Evolutionary conservation across 2,888 invertebrate genomes (phyloP).

Genomic region (Siphonodentalium dalli): DNA sequence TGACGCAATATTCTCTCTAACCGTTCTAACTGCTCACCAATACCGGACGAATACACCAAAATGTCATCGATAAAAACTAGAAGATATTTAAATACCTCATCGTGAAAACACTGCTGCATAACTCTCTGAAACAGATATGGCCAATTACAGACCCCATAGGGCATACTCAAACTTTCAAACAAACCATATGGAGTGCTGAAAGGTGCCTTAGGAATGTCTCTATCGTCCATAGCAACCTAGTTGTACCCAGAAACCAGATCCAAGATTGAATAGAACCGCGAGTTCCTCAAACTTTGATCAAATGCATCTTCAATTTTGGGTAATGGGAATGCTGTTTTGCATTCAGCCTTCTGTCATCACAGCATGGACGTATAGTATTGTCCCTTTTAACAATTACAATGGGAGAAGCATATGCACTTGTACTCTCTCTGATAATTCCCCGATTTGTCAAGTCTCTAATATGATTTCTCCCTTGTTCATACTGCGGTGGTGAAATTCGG

Average conservation of each 20-base stretch:
- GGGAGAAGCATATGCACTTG: too few relatives aligned
- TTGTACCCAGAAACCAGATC: conserved; percentile 25
- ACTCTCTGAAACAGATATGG: not conserved
- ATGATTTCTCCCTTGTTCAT: too few relatives aligned
- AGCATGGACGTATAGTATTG: conserved; percentile 19
- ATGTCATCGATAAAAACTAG: conserved; percentile 6
- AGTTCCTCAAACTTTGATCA: conserved; percentile 19
- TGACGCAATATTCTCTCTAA: not conserved
- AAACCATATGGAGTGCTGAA: not conserved
- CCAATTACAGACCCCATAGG: not conserved
- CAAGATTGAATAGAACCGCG: conserved; percentile 20
- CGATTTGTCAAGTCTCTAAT: too few relatives aligned
- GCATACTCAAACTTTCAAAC: not conserved
- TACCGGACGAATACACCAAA: not conserved
- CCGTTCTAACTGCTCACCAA: conserved; percentile 1
- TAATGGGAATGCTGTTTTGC: conserved; percentile 22
- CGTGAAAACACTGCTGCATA: not conserved
- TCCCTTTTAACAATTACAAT: conserved; percentile 31
- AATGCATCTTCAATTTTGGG: conserved; percentile 28
- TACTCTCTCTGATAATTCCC: too few relatives aligned
- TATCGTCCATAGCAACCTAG: conserved; percentile 17
- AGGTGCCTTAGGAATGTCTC: not conserved
- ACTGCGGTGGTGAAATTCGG: too few relatives aligned
- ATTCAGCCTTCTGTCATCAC: conserved; percentile 24
- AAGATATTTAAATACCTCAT: not conserved